Base-by-base conservation (phyloP, 92 coral and sea anemone genomes). In the Zoanthus sociatus region DNA sequence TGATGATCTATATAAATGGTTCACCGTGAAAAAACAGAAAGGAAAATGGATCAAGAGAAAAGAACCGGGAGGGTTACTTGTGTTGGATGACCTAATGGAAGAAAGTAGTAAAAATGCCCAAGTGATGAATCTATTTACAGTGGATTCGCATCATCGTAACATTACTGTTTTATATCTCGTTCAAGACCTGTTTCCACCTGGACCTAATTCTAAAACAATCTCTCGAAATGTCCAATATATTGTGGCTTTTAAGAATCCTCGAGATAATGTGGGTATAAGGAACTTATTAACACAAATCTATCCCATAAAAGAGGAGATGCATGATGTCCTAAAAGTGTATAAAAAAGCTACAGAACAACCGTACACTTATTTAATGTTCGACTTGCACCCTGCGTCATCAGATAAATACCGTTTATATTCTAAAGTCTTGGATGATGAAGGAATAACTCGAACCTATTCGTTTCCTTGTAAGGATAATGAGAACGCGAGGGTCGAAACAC, bases 161-260 rank as follows among this genome's bases (percentile, higher is more conserved):
- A 73, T 88, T 45, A 88, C 54, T 2, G 88, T 88, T 12, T 16
- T 82, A 14, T 82, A 82, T 53, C 68, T 88, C 30, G 31, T 56
- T 33, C 90, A 87, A 82, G 88, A 87, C 32, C 5, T 87, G 79
- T 87, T 87, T 71, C 88, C 88, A 4, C 47, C 48, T 2, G 90
- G 88, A 13, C 70, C 47, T 12, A 48, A 88, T 82, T 58, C 90
- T 13, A 67, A 67, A 30, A 67, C 72, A 0, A 67, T 61, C 14
- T 61, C 68, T 12, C 68, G 68, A 6, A 61, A 61, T 61, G 68
- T 1, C 6, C 68, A 61, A 9, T 61, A 88, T 58, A 26, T 88
- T 3, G 60, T 68, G 7, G 81, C 61, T 9, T 88, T 88, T 55
- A 82, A 88, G 18, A 88, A 82, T 55, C 91, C 91, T 9, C 86